Evolutionary conservation across 2,888 invertebrate species (phyloP), one percentile per base, ranked within the genome.

Genomic region (Polymixis flavicincta): DNA sequence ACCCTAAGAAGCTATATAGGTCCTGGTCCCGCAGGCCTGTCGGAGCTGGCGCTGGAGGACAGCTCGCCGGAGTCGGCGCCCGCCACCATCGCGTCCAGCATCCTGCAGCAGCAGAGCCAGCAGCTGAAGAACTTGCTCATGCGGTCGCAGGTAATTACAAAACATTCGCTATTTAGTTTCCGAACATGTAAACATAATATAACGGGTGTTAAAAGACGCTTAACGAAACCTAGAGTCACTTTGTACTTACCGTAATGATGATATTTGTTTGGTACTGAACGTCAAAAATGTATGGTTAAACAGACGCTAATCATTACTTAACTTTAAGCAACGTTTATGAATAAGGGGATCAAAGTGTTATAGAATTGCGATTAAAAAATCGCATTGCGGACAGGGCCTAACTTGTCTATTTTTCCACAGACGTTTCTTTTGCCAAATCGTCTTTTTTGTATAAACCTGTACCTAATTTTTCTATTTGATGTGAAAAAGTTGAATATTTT

Each of bases 71-170:
- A 90, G 32, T 84, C 85, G 0, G 85, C 88, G 0, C 87, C 92
- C 0, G 78, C 89, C 13, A 87, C 89, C 65, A 88, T 94, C 60
- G 89, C 93, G 1, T 93, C 95, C 81, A 93, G 92, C 88, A 95
- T 96, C 80, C 90, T 96, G 80, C 96, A 96, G 87, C 96, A 96
- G 76, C 96, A 96, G 91, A 96, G 95, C 71, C 95, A 96, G 86
- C 96, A 96, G 81, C 93, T 96, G 69, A 96, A 96, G 91, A 96
- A 95, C 88, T 85, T 96, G 68, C 93, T 96, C 76, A 93, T 96
- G 93, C 88, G 96, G 54, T 88, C 94, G 14, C 96, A 96, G 94
- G 96, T 96, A 77, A 9, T 0, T 66, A n/a, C n/a, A 54, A 11
- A n/a, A 7, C 32, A 66, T 32, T 32, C n/a, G n/a, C n/a, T 52